Percentiles rank a stretch among this genome's conserved stretches.
These are phyloP conservation scores for Lagodon rhomboides DNA, from an alignment of 2,797 vertebrate species.

Conservation along the genomic window DNA sequence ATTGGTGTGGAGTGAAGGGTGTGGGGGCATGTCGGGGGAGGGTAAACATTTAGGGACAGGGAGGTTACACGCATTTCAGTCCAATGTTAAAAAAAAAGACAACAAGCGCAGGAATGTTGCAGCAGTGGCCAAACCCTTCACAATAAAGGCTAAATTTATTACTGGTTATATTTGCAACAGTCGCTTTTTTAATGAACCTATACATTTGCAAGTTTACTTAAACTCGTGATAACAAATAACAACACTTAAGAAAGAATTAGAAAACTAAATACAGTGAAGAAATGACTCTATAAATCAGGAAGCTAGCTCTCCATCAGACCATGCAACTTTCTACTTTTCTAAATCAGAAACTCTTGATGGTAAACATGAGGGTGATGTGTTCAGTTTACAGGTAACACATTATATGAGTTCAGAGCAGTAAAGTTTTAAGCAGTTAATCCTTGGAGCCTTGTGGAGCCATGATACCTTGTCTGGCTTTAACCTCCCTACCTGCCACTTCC, in stretches of 20 bases:
- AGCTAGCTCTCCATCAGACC: neutral
- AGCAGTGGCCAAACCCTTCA: neutral
- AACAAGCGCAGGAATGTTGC: neutral
- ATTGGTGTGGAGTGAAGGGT: slow-evolving; percentile 33
- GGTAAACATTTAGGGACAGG: slow-evolving; percentile 15
- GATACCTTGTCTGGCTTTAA: neutral
- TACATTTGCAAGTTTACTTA: too few species aligned
- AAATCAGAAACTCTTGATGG: too few species aligned
- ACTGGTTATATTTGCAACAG: neutral
- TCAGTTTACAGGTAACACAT: neutral
- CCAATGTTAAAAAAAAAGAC: slow-evolving; percentile 2
- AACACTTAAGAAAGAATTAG: neutral
- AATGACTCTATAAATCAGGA: neutral
- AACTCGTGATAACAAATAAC: too few species aligned
- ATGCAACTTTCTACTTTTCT: neutral
- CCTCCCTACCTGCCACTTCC: neutral
- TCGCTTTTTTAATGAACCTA: neutral
- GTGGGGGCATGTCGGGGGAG: neutral
- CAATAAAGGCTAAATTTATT: neutral
- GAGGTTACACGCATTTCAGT: neutral
- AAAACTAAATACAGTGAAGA: neutral
- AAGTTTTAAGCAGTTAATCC: neutral
- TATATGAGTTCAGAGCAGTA: neutral
- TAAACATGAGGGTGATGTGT: neutral
- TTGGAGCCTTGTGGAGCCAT: neutral